phyloP scores from a whole-genome alignment of 1,140 invertebrate species.

The Brachionus manjavacas region DNA sequence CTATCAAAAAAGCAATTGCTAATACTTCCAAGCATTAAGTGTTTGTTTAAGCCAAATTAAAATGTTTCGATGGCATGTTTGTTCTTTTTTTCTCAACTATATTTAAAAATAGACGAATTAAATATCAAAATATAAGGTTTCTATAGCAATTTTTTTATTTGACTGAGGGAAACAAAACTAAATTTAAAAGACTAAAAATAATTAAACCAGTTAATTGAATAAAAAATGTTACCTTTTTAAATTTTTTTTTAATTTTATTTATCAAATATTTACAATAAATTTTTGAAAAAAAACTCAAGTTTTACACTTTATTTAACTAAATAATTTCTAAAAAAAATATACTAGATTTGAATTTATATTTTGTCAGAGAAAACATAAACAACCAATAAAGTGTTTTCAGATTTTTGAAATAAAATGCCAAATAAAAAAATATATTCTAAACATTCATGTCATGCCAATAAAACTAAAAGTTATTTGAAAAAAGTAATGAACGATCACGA shows the following conservation, averaged over 20 bases:
- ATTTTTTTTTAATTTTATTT: conserved; percentile 1
- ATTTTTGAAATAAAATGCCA: background rate
- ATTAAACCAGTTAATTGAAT: conserved; percentile 5
- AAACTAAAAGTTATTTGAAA: background rate
- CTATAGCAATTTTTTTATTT: conserved; percentile 37
- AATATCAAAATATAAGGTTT: background rate
- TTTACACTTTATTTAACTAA: background rate
- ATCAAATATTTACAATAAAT: conserved; percentile 35
- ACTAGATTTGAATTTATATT: background rate
- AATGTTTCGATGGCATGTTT: background rate
- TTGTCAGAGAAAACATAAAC: background rate
- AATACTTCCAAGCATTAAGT: conserved; percentile 10
- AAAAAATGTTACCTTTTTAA: conserved; percentile 1
- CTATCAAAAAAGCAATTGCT: conserved; percentile 23
- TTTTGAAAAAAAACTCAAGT: background rate
- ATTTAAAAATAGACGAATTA: background rate
- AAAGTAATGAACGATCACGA: background rate
- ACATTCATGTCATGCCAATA: background rate
- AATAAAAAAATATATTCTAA: background rate
- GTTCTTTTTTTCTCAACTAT: background rate
- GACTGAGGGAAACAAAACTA: background rate
- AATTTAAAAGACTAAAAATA: background rate
- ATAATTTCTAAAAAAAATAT: background rate
- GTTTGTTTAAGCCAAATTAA: background rate
- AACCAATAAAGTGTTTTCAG: conserved; percentile 2